These are phyloP conservation scores for Chaetophractus vellerosus DNA, from an alignment of 2,797 vertebrate genomes.

Conservation along the genomic window DNA sequence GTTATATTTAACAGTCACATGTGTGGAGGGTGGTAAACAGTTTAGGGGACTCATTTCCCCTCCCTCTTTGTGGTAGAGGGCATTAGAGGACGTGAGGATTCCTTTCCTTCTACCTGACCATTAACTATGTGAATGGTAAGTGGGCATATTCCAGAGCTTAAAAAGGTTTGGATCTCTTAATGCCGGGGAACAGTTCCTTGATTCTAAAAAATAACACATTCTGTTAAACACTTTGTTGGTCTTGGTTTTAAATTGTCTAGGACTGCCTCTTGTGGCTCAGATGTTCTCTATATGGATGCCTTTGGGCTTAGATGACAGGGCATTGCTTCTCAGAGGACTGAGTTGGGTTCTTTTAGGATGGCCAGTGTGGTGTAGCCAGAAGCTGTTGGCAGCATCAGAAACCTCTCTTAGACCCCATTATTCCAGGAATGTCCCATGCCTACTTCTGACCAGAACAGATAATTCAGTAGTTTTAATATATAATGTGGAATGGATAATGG, in stretches of 20 bases:
- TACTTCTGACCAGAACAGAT: not conserved
- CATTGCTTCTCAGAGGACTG: not conserved
- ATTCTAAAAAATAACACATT: slow-evolving; percentile 1
- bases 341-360: not conserved
- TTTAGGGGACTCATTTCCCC: not conserved
- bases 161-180: not conserved
- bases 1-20: not conserved
- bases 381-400: not conserved
- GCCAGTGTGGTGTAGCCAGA: not conserved
- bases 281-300: not conserved
- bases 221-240: not conserved
- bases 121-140: not conserved
- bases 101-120: not conserved
- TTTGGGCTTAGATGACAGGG: not conserved
- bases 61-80: not conserved
- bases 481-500: slow-evolving; percentile 1
- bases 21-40: not conserved
- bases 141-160: not conserved
- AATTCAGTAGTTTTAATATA: not conserved
- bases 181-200: not conserved
- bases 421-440: not conserved
- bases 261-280: not conserved
- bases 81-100: not conserved
- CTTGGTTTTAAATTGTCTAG: not conserved
- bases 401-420: not conserved